phyloP scores from a whole-genome alignment of 1,140 invertebrate species.

The Bactericera cockerelli region DNA sequence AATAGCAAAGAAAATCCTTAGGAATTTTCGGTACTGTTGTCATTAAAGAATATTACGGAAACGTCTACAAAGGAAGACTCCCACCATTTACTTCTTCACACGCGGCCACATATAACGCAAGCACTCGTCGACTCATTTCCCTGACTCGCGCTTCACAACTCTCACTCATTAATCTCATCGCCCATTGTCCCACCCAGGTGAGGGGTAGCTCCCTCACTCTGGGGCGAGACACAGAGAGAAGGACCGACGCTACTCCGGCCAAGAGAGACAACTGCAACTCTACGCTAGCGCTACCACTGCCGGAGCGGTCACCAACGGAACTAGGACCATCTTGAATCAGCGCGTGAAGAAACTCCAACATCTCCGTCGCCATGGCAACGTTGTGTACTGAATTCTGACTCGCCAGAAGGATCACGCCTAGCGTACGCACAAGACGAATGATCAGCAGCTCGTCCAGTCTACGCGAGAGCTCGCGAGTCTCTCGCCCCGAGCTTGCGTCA shows the following conservation, averaged over 20 bases:
- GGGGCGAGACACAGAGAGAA: conserved; percentile 40
- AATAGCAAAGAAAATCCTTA: too few relatives aligned
- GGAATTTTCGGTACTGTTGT: too few relatives aligned
- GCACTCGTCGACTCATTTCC: conserved; percentile 38
- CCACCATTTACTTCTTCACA: conserved; percentile 15
- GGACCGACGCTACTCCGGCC: conserved; percentile 42
- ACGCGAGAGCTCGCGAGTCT: neutral
- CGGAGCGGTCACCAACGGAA: too few relatives aligned
- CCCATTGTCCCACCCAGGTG: conserved; percentile 43
- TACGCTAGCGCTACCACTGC: too few relatives aligned
- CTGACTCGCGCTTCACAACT: conserved; percentile 35
- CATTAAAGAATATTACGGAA: too few relatives aligned
- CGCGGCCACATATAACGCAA: conserved; percentile 34
- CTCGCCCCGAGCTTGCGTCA: too few relatives aligned
- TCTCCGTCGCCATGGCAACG: conserved; percentile 46
- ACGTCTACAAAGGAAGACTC: too few relatives aligned
- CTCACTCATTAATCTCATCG: conserved; percentile 46
- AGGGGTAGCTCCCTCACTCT: conserved; percentile 40
- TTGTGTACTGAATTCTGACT: conserved; percentile 49
- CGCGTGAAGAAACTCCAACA: conserved; percentile 49
- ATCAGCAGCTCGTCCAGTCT: conserved; percentile 39
- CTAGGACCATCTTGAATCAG: conserved; percentile 43
- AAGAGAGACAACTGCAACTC: conserved; percentile 46
- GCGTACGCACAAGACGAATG: conserved; percentile 51
- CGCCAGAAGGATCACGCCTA: conserved; percentile 52